Evolutionary conservation across 1,140 invertebrate genomes (phyloP).

Genomic region (Drosophila dunni): DNA sequence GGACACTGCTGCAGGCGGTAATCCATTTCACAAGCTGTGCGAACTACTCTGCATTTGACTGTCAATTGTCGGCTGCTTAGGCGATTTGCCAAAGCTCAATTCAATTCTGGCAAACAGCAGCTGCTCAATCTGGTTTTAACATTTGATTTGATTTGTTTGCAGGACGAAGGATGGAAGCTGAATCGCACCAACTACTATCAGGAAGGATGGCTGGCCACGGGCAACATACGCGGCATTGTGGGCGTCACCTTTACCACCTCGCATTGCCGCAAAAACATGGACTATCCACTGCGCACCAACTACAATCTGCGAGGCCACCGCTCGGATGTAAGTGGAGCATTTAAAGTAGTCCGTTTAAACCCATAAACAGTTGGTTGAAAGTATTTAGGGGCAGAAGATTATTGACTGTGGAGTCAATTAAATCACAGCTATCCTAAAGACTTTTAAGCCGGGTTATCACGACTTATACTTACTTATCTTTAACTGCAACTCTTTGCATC

Average conservation of each 20-base stretch:
- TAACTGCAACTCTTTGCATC: constrained; percentile 25
- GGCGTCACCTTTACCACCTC: constrained; percentile 98
- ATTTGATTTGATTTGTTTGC: constrained; percentile 47
- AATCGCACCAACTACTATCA: constrained; percentile 98
- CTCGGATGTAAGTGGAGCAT: constrained; percentile 91
- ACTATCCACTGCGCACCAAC: constrained; percentile 95
- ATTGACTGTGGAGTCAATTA: too few species aligned
- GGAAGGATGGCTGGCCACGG: constrained; percentile 98
- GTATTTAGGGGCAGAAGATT: too few species aligned
- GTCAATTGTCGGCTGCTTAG: constrained; percentile 69
- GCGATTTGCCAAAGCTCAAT: constrained; percentile 45
- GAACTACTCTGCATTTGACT: constrained; percentile 52
- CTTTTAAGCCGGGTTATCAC: too few species aligned
- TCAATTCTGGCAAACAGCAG: neutral
- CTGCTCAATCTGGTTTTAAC: constrained; percentile 36
- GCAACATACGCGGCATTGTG: constrained; percentile 96
- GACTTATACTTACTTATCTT: neutral
- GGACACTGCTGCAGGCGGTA: constrained; percentile 31
- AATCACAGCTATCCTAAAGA: too few species aligned
- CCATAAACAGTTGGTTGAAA: too few species aligned
- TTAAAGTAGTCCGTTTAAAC: neutral
- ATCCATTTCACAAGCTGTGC: constrained; percentile 56
- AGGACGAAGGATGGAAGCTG: constrained; percentile 96
- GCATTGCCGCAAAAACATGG: constrained; percentile 92
- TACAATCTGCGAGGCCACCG: constrained; percentile 98